Base-by-base conservation (phyloP, 2,888 invertebrate genomes). In the Athalia cordata region DNA sequence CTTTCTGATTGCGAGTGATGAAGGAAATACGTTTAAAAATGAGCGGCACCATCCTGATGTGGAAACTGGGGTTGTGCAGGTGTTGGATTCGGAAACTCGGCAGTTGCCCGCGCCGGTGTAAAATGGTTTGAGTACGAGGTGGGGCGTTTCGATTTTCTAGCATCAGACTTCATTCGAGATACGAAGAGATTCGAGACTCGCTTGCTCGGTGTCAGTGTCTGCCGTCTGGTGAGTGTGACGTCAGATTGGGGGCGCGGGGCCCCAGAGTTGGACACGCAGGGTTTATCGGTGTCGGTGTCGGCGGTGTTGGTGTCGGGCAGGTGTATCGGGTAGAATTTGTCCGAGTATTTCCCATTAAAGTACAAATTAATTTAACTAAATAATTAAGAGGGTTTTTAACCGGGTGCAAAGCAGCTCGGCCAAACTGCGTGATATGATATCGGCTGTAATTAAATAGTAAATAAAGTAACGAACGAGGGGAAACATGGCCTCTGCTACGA, bases 401-500 rank as follows among this genome's bases (percentile, higher is more conserved):
- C 3, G 13, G 43, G 72, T 43, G 13, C 9, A 29, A 49, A 65
- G 45, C 15, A 72, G 67, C 68, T 45, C 72, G 47, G 70, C 52
- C 15, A 13, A 9, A 50, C 64, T 29, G 77, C 66, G 74, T 57
- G 62, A 75, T 62, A 50, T 75, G 75, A 57, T 59, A 59, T 6
- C 57, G 8, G 43, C 64, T 45, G 52, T 59, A 57, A 57, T 59
- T 62, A 7, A 75, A 50, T 62, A 61, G 75, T 62, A 75, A 29
- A 57, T 52, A 75, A 49, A 9, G 43, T 59, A 15, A 64, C 64
- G 52, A 52, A 55, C 64, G 45, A 57, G 61, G 15, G 49, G 66
- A 57, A 86, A 86, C 81, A 87, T 87, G 87, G 87, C 87, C 81
- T 86, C 87, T 83, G 79, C 77, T 76, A 70, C 83, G 81, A 79